Percentiles rank a stretch among this genome's conserved stretches.
Evolutionary conservation across 2,797 vertebrate species (phyloP).

Genomic region (Sebastes itinus): DNA sequence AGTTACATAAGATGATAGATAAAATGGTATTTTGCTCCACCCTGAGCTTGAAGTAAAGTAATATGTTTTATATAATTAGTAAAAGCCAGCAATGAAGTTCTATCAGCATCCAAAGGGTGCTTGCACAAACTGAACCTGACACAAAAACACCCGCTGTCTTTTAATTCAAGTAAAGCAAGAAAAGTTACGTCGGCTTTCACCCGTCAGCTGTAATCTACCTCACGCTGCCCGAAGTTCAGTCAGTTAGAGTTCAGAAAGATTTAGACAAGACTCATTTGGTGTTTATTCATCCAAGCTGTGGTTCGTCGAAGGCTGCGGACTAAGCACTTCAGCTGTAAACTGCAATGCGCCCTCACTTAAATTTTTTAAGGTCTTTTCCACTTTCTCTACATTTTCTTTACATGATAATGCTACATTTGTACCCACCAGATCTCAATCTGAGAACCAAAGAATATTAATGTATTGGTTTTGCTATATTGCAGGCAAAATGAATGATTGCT

Average conservation of each 20-base stretch:
- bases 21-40: background rate
- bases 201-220: slow-evolving; percentile 31
- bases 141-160: background rate
- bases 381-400: background rate
- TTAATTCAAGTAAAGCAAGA: slow-evolving; percentile 1
- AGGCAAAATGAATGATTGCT: too few relatives aligned
- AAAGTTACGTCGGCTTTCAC: slow-evolving; percentile 8
- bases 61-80: background rate
- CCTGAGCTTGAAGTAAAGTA: background rate
- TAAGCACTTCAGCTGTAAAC: slow-evolving; percentile 7
- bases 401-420: too few relatives aligned
- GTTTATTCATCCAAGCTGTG: slow-evolving; percentile 26
- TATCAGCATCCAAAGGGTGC: background rate
- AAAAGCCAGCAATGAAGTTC: background rate
- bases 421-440: too few relatives aligned
- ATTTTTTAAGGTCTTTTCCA: background rate
- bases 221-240: slow-evolving; percentile 27
- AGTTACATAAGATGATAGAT: background rate
- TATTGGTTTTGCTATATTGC: too few relatives aligned
- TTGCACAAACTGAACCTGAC: background rate
- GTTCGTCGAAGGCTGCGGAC: slow-evolving; percentile 16
- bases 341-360: background rate
- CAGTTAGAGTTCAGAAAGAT: slow-evolving; percentile 34
- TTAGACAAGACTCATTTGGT: slow-evolving; percentile 31
- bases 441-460: too few relatives aligned